phyloP scores from a whole-genome alignment of 2,888 invertebrate genomes.

The Drosophila emarginata region DNA sequence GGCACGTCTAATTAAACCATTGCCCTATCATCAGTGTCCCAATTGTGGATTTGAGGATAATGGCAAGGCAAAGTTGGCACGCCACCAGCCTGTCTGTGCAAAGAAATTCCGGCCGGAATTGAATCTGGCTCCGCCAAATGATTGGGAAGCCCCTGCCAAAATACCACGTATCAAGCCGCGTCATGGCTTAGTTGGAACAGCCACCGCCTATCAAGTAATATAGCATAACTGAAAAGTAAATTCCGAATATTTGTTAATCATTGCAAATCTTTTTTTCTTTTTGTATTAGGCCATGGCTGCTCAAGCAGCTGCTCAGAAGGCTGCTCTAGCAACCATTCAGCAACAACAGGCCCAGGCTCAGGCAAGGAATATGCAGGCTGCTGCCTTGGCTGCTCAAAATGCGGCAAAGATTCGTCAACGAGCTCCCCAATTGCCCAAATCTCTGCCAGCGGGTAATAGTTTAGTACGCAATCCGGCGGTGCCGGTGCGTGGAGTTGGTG shows the following conservation, averaged over 20 bases:
- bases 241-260: background rate
- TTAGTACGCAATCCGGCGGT: slow-evolving; percentile 72
- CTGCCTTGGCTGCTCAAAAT: slow-evolving; percentile 79
- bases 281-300: slow-evolving; percentile 82
- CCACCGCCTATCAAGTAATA: slow-evolving; percentile 82
- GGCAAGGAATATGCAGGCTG: slow-evolving; percentile 80
- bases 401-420: slow-evolving; percentile 80
- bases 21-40: slow-evolving; percentile 94
- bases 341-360: slow-evolving; percentile 80
- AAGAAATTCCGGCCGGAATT: slow-evolving; percentile 94
- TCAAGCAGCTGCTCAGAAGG: slow-evolving; percentile 82
- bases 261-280: background rate
- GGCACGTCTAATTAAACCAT: slow-evolving; percentile 92
- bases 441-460: slow-evolving; percentile 61
- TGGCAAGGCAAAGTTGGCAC: slow-evolving; percentile 93
- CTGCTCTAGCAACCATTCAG: slow-evolving; percentile 81
- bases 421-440: slow-evolving; percentile 73
- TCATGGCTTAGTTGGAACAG: slow-evolving; percentile 82
- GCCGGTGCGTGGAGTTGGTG: slow-evolving; percentile 76
- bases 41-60: slow-evolving; percentile 97
- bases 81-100: slow-evolving; percentile 93
- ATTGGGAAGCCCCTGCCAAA: slow-evolving; percentile 97
- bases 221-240: no score
- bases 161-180: slow-evolving; percentile 86
- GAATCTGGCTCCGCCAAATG: slow-evolving; percentile 92